Conservation (phyloP, 2,113 vertebrate species). For the Mionectes macconnelli region DNA sequence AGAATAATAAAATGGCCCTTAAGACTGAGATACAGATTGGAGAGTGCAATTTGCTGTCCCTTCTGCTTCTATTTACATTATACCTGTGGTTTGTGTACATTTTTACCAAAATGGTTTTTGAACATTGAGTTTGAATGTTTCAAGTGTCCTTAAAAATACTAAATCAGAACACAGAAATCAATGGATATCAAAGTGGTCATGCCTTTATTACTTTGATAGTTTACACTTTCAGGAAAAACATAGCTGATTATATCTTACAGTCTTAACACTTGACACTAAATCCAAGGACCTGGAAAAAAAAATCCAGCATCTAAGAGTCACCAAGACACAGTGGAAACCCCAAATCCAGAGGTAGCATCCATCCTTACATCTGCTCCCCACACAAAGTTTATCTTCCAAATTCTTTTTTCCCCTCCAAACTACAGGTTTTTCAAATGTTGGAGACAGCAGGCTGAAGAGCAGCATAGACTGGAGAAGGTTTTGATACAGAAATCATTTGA, state of each 20-base stretch:
- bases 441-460: background rate
- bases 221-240: background rate
- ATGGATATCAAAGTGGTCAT: background rate
- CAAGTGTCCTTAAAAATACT: background rate
- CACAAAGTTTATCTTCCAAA: background rate
- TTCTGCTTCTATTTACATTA: background rate
- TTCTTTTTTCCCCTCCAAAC: background rate
- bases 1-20: background rate
- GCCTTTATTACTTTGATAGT: background rate
- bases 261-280: background rate
- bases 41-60: background rate
- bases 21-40: background rate
- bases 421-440: background rate
- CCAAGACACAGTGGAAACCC: background rate
- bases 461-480: background rate
- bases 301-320: background rate
- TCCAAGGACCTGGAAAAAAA: background rate
- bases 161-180: background rate
- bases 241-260: background rate
- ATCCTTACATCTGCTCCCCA: background rate
- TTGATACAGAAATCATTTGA: background rate
- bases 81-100: background rate
- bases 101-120: background rate
- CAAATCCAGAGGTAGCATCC: background rate
- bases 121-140: background rate